Percentiles rank a stretch among this genome's conserved stretches.
Conservation (phyloP, 2,797 vertebrate genomes). For the Enteromius mattozi region DNA sequence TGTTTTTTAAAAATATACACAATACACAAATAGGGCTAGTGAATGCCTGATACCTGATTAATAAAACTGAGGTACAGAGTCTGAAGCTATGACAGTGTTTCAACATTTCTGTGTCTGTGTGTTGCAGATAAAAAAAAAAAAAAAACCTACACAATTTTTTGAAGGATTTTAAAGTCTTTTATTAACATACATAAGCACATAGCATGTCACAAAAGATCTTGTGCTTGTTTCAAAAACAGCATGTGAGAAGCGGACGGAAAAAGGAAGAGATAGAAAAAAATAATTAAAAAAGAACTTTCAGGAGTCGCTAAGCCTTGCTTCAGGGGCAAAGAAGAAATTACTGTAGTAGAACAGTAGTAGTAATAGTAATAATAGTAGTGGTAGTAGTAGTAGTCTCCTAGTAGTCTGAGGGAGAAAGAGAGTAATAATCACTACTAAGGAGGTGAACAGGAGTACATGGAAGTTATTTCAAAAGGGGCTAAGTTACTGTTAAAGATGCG, state of each 20-base stretch:
- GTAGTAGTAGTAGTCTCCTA: slow-evolving; percentile 59
- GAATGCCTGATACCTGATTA: slow-evolving; percentile 9
- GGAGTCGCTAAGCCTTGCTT: slow-evolving; percentile 77
- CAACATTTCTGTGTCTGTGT: background rate
- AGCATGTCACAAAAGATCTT: slow-evolving; percentile 87
- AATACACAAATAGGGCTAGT: slow-evolving; percentile 11
- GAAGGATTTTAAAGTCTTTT: slow-evolving; percentile 84
- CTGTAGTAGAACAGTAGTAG: slow-evolving; percentile 60
- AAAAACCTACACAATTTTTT: background rate
- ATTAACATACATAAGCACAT: slow-evolving; percentile 90
- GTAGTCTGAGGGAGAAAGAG: slow-evolving; percentile 63
- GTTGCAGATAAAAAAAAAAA: slow-evolving; percentile 10
- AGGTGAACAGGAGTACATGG: slow-evolving; percentile 62
- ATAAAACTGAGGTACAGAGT: slow-evolving; percentile 21
- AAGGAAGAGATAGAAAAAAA: slow-evolving; percentile 57
- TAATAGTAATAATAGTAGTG: slow-evolving; percentile 55
- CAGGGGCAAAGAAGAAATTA: slow-evolving; percentile 58
- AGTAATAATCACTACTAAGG: slow-evolving; percentile 63
- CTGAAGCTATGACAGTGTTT: background rate
- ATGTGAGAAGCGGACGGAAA: slow-evolving; percentile 69
- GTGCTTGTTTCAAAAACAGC: slow-evolving; percentile 87
- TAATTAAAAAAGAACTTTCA: slow-evolving; percentile 53
- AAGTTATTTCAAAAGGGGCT: slow-evolving; percentile 61
- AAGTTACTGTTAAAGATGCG: slow-evolving; percentile 71
- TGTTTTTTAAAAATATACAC: background rate